Percentiles rank a stretch among this genome's conserved stretches.
phyloP scores from a whole-genome alignment of 2,113 vertebrate genomes.

The Vidua macroura region DNA sequence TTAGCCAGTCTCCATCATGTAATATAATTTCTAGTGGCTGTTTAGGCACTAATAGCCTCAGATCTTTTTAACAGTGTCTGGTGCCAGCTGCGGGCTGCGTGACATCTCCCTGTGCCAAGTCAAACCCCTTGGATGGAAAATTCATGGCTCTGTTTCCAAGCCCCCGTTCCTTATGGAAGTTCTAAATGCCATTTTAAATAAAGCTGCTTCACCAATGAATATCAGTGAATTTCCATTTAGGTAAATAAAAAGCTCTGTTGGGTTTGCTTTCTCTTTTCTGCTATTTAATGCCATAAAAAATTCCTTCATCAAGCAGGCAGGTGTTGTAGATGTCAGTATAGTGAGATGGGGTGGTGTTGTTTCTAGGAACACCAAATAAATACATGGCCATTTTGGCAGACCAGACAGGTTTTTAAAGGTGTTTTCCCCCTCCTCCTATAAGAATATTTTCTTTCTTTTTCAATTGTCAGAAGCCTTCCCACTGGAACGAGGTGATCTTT shows the following conservation, averaged over 20 bases:
- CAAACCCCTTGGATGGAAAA: conserved; percentile 51
- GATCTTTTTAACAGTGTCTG: conserved; percentile 57
- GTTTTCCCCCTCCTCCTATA: neutral
- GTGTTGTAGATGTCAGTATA: too few species aligned
- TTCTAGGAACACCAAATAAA: neutral
- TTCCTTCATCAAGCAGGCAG: neutral
- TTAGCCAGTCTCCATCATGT: conserved; percentile 65
- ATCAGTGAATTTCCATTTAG: neutral
- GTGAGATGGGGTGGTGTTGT: neutral
- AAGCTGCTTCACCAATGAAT: neutral
- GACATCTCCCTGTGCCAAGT: conserved; percentile 48
- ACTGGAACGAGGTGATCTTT: neutral
- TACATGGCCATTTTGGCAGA: neutral
- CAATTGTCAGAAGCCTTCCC: neutral
- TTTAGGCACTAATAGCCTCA: conserved; percentile 65
- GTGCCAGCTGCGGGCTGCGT: conserved; percentile 48
- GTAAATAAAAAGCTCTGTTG: neutral
- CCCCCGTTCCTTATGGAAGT: neutral
- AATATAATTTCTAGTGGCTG: conserved; percentile 67
- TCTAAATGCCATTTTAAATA: conserved; percentile 3
- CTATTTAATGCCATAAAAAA: neutral
- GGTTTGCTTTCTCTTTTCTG: neutral
- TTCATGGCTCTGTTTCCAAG: conserved; percentile 10
- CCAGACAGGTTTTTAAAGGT: neutral
- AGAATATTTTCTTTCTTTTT: neutral